These are phyloP conservation scores for Pelecanoides urinatrix DNA, from an alignment of 2,113 vertebrate genomes.

Conservation along the genomic window DNA sequence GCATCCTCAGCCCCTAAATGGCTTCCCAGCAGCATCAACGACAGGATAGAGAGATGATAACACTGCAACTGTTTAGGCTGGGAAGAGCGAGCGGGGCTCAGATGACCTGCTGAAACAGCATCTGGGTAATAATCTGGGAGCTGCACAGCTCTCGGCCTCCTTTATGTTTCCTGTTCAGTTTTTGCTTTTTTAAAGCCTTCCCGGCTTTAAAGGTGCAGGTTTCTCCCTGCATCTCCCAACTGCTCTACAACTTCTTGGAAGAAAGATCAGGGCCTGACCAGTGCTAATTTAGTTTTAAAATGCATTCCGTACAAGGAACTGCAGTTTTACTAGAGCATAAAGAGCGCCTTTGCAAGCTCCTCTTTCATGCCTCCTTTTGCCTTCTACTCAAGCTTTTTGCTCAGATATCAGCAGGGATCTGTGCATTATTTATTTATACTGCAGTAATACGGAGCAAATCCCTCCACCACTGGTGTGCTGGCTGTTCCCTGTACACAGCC, in stretches of 20 bases:
- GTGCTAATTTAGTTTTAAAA: neutral
- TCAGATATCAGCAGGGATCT: neutral
- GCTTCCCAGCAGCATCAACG: neutral
- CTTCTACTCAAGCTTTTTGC: neutral
- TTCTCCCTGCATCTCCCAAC: neutral
- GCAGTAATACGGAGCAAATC: neutral
- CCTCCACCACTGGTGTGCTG: neutral
- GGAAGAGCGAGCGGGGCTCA: neutral
- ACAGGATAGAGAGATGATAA: neutral
- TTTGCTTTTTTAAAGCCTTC: neutral
- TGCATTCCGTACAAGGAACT: neutral
- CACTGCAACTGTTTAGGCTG: neutral
- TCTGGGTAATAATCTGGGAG: neutral
- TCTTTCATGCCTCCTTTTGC: neutral
- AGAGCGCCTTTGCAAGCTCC: neutral
- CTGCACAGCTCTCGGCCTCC: neutral
- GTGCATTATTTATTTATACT: neutral
- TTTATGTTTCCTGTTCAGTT: neutral
- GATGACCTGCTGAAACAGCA: neutral
- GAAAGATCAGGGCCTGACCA: neutral
- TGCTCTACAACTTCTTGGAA: neutral
- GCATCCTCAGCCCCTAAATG: neutral
- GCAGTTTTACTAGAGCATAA: neutral
- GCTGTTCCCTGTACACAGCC: neutral
- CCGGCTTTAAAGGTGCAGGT: neutral